phyloP scores from a whole-genome alignment of 2,797 vertebrate species.

The Myotis pilosus region DNA sequence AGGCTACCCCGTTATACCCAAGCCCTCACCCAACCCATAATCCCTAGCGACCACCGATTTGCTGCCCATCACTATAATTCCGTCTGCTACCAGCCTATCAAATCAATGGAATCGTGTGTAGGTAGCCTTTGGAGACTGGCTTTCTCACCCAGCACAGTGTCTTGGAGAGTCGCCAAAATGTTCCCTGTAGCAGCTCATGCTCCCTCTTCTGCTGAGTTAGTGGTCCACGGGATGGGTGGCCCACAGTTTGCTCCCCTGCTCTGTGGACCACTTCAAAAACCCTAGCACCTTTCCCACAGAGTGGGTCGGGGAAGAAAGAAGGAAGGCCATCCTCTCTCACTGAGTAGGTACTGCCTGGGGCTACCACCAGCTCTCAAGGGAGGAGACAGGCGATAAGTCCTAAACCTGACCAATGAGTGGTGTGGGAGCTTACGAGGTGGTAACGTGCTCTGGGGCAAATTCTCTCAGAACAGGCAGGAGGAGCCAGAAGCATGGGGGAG shows the following conservation, averaged over 20 bases:
- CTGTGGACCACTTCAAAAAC: neutral
- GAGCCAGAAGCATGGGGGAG: no score
- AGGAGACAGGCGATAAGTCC: neutral
- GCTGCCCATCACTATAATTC: neutral
- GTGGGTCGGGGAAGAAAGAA: neutral
- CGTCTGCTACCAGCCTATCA: neutral
- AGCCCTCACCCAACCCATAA: neutral
- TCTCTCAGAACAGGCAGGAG: no score
- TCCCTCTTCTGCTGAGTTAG: fast-evolving
- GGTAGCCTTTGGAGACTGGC: neutral
- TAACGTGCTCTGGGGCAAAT: fast-evolving
- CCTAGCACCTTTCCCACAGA: neutral
- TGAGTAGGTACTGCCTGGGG: neutral
- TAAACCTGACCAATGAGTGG: neutral
- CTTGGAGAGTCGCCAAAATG: fast-evolving
- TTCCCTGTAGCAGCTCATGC: fast-evolving
- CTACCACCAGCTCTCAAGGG: fast-evolving
- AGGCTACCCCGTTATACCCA: neutral
- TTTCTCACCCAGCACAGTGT: neutral
- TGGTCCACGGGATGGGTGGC: fast-evolving
- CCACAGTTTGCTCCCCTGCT: no score
- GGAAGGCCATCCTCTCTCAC: neutral
- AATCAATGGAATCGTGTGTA: neutral
- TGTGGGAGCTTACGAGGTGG: neutral
- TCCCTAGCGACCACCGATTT: neutral